Base-by-base conservation (phyloP, 1,140 invertebrate species). In the Solenopsis fugax region DNA sequence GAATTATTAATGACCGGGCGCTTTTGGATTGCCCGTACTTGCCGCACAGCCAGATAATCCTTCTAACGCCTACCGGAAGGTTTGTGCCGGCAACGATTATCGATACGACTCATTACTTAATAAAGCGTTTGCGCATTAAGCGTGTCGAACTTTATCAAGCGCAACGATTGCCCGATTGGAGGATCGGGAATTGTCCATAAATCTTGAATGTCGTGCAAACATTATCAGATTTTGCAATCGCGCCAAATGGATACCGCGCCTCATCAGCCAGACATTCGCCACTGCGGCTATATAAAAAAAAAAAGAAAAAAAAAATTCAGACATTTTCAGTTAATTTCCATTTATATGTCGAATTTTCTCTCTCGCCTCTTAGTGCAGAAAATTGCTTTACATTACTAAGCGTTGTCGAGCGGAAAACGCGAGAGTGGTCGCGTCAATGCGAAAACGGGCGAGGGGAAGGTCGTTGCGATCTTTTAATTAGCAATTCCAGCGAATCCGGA, bases 1-100 rank as follows among this genome's bases (percentile, higher is more conserved):
- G 85, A 81, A 86, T 86, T 86, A 86, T 86, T 86, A 86, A 86
- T 82, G 85, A 81, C 21, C 54, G 34, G 34, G 41, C 62, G 77
- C 64, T 86, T 86, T 86, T n/a, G 85, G 65, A 86, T 82, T 69
- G 77, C 65, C 34, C 62, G 64, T 16, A 45, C 62, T 58, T 56
- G 21, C 54, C 13, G 45, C 13, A 13, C 34, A 37, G 45, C 48
- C 60, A 34, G 65, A 58, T 86, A 72, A 86, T 82, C 65, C 50
- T 69, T 60, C 75, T 18, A 16, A 37, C 41, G 34, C 60, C 52
- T 65, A 50, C 72, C 50, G 54, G 34, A 62, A 60, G 85, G 45
- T 72, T 82, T 82, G 45, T 21, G 18, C 64, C 34, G 75, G 76
- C 76, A 64, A 62, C 60, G 75, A 78, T 85, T 85, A 78, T 85